These are phyloP conservation scores for Mastomys natalensis DNA, from an alignment of 2,113 vertebrate species.

Conservation along the genomic window DNA sequence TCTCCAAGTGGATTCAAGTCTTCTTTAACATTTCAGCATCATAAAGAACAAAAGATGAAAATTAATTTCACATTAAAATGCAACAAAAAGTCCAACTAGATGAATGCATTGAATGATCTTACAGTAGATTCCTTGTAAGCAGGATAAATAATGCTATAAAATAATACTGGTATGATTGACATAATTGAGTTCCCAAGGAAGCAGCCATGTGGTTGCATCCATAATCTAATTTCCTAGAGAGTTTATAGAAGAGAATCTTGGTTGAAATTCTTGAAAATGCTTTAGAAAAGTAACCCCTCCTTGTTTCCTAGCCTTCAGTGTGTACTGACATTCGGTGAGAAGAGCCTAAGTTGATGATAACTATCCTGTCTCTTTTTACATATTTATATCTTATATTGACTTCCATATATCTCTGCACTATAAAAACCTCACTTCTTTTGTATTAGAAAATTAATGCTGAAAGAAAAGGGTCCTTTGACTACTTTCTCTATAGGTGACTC, in stretches of 20 bases:
- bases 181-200: neutral
- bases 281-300: neutral
- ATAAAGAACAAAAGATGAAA: neutral
- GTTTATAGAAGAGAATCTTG: neutral
- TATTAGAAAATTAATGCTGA: neutral
- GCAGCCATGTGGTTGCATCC: neutral
- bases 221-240: neutral
- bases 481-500: neutral
- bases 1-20: neutral
- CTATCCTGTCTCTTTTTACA: neutral
- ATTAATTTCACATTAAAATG: constrained; percentile 6
- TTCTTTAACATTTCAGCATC: constrained; percentile 16
- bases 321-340: neutral
- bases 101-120: neutral
- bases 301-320: neutral
- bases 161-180: neutral
- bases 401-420: neutral
- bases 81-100: neutral
- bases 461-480: neutral
- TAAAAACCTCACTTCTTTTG: no score
- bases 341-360: no score
- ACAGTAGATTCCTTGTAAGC: neutral
- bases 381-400: neutral
- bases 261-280: neutral
- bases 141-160: neutral